phyloP scores from a whole-genome alignment of 2,797 vertebrate species.

The Spondyliosoma cantharus region DNA sequence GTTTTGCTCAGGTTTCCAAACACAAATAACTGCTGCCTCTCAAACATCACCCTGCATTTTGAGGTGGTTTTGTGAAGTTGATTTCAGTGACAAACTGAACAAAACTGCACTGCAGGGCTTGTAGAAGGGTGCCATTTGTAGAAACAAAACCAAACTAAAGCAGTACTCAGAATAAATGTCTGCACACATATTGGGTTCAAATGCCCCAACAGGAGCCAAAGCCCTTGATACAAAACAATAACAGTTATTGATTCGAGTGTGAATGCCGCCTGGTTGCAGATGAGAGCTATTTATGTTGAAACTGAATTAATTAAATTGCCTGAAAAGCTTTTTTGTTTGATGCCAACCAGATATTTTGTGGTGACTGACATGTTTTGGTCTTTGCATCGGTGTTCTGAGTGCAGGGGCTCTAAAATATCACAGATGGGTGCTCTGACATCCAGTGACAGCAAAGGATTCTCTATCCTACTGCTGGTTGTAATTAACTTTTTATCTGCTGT shows the following conservation, averaged over 20 bases:
- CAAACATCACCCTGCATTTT: neutral
- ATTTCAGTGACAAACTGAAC: neutral
- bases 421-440: slow-evolving; percentile 42
- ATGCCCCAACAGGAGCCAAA: neutral
- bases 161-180: neutral
- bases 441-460: slow-evolving; percentile 31
- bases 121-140: neutral
- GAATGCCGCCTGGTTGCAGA: slow-evolving; percentile 2
- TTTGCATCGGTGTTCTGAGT: slow-evolving; percentile 14
- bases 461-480: slow-evolving; percentile 39
- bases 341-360: neutral
- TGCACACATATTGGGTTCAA: neutral
- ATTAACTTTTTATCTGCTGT: slow-evolving; percentile 61
- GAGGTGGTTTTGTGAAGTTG: neutral
- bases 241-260: neutral
- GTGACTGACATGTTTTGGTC: slow-evolving; percentile 48
- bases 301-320: slow-evolving; percentile 9
- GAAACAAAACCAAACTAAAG: neutral
- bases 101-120: neutral
- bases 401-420: slow-evolving; percentile 16
- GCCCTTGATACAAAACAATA: neutral
- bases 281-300: slow-evolving; percentile 10
- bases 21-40: neutral
- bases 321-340: slow-evolving; percentile 22
- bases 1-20: neutral